These are phyloP conservation scores for Coregonus ussuriensis DNA, from an alignment of 2,797 vertebrate genomes.

Conservation along the genomic window DNA sequence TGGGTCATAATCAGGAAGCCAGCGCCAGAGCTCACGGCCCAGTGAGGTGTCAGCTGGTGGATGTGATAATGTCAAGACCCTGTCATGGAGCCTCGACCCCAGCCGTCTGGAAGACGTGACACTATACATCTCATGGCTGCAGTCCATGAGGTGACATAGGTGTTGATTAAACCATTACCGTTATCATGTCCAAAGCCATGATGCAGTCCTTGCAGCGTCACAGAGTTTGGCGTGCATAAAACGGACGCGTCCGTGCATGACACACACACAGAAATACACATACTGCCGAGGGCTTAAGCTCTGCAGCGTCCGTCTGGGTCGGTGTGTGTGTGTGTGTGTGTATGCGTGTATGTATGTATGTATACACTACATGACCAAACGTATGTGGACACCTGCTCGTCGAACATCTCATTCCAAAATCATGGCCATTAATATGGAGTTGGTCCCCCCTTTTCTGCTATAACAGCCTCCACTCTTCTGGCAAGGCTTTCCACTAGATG, in stretches of 20 bases:
- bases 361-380: too few relatives aligned
- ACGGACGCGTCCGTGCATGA: not conserved
- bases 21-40: not conserved
- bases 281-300: not conserved
- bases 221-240: too few relatives aligned
- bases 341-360: too few relatives aligned
- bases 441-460: too few relatives aligned
- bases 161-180: not conserved
- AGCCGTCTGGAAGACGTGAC: not conserved
- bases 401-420: too few relatives aligned
- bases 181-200: not conserved
- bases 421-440: too few relatives aligned
- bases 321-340: not conserved
- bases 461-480: too few relatives aligned
- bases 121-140: not conserved
- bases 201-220: not conserved
- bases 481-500: too few relatives aligned
- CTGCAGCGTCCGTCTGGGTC: not conserved
- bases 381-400: too few relatives aligned
- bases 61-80: not conserved
- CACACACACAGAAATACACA: not conserved
- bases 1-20: not conserved
- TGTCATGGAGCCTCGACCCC: not conserved
- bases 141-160: not conserved
- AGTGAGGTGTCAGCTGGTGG: not conserved